Base-by-base conservation (phyloP, 2,888 invertebrate species). In the Ceramica pisi region DNA sequence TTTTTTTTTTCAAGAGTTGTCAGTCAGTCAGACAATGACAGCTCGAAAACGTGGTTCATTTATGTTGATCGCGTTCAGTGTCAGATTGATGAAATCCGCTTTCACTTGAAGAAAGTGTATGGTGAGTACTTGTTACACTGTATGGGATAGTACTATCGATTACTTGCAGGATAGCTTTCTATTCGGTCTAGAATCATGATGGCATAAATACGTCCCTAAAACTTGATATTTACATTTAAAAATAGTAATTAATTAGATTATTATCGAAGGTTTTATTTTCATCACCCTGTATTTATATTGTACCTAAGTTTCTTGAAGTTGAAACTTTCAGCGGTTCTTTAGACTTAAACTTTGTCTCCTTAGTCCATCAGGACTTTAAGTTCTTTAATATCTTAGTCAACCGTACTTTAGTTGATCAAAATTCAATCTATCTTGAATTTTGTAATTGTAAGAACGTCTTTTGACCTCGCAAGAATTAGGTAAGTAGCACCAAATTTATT, bases 311-410 rank as follows among this genome's bases (percentile, higher is more conserved):
- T 57, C 4, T 10, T 21, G 21, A 76, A 57, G 21, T 68, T 35
- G 1, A 46, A 67, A 75, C 35, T 51, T 59, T 77, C 12, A 59
- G 8, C 26, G 7, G 46, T 14, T 77, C 31, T 72, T 67, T 41
- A 59, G 38, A 76, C 38, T n/a, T 76, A 59, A 59, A 73, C 69
- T 73, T 68, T 59, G 69, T 48, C 21, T 59, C 46, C 51, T 77
- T 59, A 59, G n/a, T 59, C 21, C 51, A 46, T 38, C 57, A 68
- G 4, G 19, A 31, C 26, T 59, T 44, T 14, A 21, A 21, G 44
- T 46, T 21, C 19, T 72, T 53, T 44, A 51, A 26, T 74, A 56
- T 51, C 8, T 35, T 9, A 51, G 8, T 75, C n/a, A 23, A 66
- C 26, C 26, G 57, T n/a, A n/a, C 21, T 57, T 38, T 38, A 51